A percentile compares a stretch with the other conserved stretches of the same genome.
Conservation (phyloP, 1,140 invertebrate species). For the Drosophila santomea region DNA sequence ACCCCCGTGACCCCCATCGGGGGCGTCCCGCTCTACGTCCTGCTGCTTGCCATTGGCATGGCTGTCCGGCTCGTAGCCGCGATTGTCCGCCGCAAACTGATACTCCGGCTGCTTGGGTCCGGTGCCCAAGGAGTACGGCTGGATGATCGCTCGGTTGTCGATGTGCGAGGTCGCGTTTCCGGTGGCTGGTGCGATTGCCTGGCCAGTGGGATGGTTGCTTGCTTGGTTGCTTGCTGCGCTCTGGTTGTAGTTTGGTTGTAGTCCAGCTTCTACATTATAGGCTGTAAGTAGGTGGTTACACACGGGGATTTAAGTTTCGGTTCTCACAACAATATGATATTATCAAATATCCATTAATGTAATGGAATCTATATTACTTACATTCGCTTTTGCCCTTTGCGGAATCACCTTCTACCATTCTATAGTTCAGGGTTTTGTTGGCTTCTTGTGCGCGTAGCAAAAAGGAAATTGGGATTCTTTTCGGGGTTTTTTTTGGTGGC, state of each 20-base stretch:
- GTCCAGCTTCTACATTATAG: conserved; percentile 88
- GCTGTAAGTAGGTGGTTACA: conserved; percentile 20
- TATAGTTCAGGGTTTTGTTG: conserved; percentile 86
- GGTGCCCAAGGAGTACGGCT: conserved; percentile 73
- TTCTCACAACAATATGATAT: not conserved
- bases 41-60: conserved; percentile 73
- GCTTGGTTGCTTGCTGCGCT: conserved; percentile 78
- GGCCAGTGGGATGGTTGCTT: conserved; percentile 52
- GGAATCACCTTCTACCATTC: conserved; percentile 92
- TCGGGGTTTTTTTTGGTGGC: conserved; percentile 23
- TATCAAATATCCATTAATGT: not conserved
- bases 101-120: conserved; percentile 73
- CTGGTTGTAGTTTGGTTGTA: conserved; percentile 91
- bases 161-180: conserved; percentile 57
- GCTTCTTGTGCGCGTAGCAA: conserved; percentile 80
- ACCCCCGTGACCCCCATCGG: conserved; percentile 54
- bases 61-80: conserved; percentile 72
- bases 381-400: conserved; percentile 90
- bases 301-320: not conserved
- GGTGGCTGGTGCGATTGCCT: conserved; percentile 32
- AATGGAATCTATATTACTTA: conserved; percentile 83
- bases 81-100: conserved; percentile 78
- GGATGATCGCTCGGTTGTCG: conserved; percentile 79
- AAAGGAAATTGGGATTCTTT: conserved; percentile 49
- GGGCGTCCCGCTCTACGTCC: conserved; percentile 78